Evolutionary conservation across 2,113 vertebrate species (phyloP).

Genomic region (Anguilla japonica): DNA sequence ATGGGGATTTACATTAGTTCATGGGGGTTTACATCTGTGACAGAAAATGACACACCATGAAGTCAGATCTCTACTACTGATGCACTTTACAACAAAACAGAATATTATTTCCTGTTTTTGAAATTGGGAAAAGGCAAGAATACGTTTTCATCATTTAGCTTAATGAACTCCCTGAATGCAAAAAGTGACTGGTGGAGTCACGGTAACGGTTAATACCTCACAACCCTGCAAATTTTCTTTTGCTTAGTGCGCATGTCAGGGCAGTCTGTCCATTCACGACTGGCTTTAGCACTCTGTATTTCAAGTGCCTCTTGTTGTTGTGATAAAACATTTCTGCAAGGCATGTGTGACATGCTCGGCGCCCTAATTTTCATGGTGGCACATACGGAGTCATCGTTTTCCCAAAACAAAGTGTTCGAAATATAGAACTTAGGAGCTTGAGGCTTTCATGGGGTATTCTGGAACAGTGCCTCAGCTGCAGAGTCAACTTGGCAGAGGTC

Average conservation of each 20-base stretch:
- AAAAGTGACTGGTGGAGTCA: too few species aligned
- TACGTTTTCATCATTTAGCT: too few species aligned
- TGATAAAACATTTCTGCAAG: neutral
- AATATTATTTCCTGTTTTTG: neutral
- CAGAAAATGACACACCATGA: too few species aligned
- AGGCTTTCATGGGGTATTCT: neutral
- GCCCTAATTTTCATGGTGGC: neutral
- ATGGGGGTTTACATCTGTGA: too few species aligned
- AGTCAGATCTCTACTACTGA: too few species aligned
- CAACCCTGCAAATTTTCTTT: neutral
- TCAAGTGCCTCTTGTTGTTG: neutral
- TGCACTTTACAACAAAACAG: neutral
- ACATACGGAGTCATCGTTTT: slow-evolving; percentile 1
- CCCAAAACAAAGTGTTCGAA: neutral
- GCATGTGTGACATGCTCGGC: neutral
- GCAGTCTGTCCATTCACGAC: neutral
- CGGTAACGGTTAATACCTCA: neutral
- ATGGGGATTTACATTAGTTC: too few species aligned
- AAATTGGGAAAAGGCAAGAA: neutral
- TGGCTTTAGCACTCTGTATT: neutral
- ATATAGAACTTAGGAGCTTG: neutral
- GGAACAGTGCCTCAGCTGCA: neutral
- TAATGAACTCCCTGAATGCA: too few species aligned
- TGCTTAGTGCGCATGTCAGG: neutral
- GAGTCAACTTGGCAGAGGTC: neutral